Evolutionary conservation across 2,888 invertebrate species (phyloP).

Genomic region (Azorinus chamasolen): DNA sequence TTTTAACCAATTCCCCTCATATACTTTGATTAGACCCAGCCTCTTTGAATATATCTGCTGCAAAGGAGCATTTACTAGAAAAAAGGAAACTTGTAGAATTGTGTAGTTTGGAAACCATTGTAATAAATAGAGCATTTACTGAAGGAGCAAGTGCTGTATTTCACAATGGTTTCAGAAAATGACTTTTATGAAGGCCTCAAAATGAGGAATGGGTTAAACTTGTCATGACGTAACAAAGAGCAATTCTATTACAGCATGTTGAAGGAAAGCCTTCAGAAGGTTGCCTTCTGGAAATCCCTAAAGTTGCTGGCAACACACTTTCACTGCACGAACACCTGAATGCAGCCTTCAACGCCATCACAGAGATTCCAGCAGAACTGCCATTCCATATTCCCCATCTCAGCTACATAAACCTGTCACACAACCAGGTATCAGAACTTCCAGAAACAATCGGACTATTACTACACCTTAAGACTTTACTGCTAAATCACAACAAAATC

Average conservation of each 20-base stretch:
- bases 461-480: constrained; percentile 83
- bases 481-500: constrained; percentile 82
- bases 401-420: constrained; percentile 82
- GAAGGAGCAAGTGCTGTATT: no score
- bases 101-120: no score
- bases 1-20: no score
- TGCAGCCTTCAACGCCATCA: constrained; percentile 84
- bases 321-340: constrained; percentile 85
- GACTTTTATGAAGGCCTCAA: no score
- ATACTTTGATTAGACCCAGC: no score
- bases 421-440: constrained; percentile 82
- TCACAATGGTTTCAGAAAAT: no score
- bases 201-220: no score
- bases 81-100: no score
- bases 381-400: constrained; percentile 85
- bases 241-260: constrained; percentile 84
- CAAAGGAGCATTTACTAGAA: no score
- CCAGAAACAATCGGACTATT: constrained; percentile 85
- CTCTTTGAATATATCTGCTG: no score
- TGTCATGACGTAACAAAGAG: no score
- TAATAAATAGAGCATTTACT: no score
- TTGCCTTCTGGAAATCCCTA: constrained; percentile 83
- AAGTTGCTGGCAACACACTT: constrained; percentile 82
- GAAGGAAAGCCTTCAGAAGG: constrained; percentile 80
- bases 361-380: constrained; percentile 83